Percentiles rank a stretch among this genome's conserved stretches.
Conservation (phyloP, 2,113 vertebrate species). For the Thymallus thymallus region DNA sequence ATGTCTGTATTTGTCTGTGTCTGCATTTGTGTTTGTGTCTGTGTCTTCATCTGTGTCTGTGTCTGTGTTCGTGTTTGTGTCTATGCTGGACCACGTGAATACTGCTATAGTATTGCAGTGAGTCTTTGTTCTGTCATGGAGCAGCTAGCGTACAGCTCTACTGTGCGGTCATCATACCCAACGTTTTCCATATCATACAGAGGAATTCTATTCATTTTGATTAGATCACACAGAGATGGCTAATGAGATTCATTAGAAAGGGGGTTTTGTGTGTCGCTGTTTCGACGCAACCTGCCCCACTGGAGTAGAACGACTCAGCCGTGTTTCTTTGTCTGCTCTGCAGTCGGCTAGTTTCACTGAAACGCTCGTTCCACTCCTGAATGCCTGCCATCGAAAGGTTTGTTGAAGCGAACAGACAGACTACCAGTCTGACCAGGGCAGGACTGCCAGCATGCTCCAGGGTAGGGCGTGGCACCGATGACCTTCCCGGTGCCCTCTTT, state of each 20-base stretch:
- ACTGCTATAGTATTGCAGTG: not conserved
- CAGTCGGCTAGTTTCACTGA: not conserved
- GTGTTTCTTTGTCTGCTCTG: conserved; percentile 9
- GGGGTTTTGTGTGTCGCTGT: not conserved
- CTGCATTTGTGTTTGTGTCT: not conserved
- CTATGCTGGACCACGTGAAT: too few species aligned
- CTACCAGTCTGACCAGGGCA: not conserved
- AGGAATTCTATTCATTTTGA: not conserved
- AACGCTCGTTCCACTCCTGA: not conserved
- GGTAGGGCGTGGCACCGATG: conserved; percentile 3
- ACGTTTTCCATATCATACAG: not conserved
- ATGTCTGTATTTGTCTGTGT: not conserved
- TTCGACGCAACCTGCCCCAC: not conserved
- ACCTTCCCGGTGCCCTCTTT: not conserved
- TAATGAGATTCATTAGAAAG: conserved; percentile 12
- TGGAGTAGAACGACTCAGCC: not conserved
- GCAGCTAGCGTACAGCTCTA: not conserved
- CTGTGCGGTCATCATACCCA: not conserved
- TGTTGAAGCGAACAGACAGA: not conserved
- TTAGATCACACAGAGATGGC: not conserved
- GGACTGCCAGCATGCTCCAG: not conserved
- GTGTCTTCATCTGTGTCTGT: not conserved
- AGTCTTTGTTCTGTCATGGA: not conserved
- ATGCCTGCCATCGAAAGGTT: not conserved
- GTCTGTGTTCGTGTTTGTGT: not conserved